Evolutionary conservation across 1,140 invertebrate genomes (phyloP).

Genomic region (Zaprionus tsacasi): DNA sequence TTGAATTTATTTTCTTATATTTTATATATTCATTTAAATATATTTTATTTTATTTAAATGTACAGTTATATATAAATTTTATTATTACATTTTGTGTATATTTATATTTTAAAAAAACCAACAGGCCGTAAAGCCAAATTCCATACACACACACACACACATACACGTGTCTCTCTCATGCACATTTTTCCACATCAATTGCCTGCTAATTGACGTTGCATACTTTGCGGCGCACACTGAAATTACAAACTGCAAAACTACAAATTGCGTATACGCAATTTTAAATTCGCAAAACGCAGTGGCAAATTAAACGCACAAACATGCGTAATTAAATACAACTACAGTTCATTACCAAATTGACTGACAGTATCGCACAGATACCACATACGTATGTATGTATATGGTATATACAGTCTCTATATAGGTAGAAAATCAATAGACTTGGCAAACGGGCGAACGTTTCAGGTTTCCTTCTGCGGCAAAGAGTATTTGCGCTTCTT

Average conservation of each 20-base stretch:
- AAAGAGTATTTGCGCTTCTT: conserved; percentile 11
- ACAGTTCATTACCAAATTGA: not conserved
- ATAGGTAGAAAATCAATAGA: not conserved
- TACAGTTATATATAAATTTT: too few relatives aligned
- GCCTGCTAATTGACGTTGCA: not conserved
- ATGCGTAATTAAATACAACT: not conserved
- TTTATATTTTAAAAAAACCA: not conserved
- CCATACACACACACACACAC: too few relatives aligned
- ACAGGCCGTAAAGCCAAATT: not conserved
- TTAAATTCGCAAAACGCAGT: not conserved
- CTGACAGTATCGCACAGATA: not conserved
- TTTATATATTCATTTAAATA: too few relatives aligned
- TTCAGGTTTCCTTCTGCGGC: not conserved
- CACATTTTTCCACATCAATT: not conserved
- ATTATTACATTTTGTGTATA: not conserved
- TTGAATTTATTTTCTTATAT: too few relatives aligned
- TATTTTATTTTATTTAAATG: too few relatives aligned
- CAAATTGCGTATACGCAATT: not conserved
- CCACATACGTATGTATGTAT: not conserved
- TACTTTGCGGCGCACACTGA: not conserved
- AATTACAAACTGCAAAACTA: not conserved
- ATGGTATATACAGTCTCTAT: not conserved
- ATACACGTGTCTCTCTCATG: too few relatives aligned
- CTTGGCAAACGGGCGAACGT: not conserved
- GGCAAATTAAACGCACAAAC: not conserved